These are phyloP conservation scores for Oscheius sp. DNA, from an alignment of 2,888 invertebrate genomes.

Conservation along the genomic window DNA sequence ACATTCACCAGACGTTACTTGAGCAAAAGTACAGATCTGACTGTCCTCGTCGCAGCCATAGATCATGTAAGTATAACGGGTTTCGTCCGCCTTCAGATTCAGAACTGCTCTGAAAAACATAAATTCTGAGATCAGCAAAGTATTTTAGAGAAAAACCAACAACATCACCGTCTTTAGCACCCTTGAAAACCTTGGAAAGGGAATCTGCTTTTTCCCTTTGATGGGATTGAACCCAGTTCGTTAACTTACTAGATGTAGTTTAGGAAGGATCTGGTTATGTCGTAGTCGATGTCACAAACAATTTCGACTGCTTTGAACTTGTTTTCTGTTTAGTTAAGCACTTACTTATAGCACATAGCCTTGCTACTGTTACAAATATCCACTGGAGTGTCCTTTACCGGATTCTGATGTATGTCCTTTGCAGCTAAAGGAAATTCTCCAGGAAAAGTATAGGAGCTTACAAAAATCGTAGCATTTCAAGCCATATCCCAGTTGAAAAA, in stretches of 20 bases:
- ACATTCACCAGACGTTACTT: neutral
- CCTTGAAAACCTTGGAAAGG: too few species aligned
- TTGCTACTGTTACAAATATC: neutral
- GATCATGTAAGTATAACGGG: conserved; percentile 10
- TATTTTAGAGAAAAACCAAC: too few species aligned
- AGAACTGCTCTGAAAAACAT: conserved; percentile 6
- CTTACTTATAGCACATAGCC: conserved; percentile 6
- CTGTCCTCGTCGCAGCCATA: conserved; percentile 15
- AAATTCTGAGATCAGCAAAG: neutral
- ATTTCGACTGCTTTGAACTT: too few species aligned
- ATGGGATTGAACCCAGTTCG: too few species aligned
- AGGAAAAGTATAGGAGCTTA: neutral
- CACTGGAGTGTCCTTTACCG: neutral
- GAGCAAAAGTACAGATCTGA: conserved; percentile 20
- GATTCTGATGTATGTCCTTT: neutral
- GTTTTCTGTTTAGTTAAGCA: neutral
- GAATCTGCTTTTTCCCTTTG: too few species aligned
- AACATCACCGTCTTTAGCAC: too few species aligned
- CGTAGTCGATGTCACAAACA: too few species aligned
- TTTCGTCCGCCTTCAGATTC: conserved; percentile 17
- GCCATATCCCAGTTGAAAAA: neutral
- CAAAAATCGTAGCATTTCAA: conserved; percentile 14
- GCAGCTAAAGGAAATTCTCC: neutral
- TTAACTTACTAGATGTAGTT: too few species aligned
- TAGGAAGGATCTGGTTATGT: too few species aligned